Conservation (phyloP, 2,797 vertebrate species). For the Acanthiza pusilla region DNA sequence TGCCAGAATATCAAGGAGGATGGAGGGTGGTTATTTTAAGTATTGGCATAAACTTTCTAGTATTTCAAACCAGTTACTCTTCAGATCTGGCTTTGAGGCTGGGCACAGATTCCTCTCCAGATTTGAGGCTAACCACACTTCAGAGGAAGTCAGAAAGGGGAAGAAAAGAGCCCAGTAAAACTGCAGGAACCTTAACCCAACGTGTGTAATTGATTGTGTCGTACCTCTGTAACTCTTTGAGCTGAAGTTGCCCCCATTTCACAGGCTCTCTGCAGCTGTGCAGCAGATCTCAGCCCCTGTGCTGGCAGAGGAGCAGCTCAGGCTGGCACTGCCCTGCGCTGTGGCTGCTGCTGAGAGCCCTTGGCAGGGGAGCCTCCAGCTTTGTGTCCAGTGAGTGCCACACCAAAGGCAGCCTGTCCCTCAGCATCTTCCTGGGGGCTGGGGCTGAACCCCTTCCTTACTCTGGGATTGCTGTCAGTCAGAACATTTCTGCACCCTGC, state of each 20-base stretch:
- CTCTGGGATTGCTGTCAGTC: neutral
- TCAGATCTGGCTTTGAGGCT: neutral
- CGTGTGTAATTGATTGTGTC: neutral
- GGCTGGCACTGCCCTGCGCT: neutral
- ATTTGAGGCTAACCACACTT: conserved; percentile 5
- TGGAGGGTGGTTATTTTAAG: neutral
- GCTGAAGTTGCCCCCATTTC: rapidly evolving
- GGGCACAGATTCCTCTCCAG: neutral
- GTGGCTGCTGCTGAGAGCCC: no score
- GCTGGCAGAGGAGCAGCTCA: neutral
- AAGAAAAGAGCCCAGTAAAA: neutral
- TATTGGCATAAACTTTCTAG: neutral
- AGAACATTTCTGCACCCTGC: rapidly evolving
- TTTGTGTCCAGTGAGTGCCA: rapidly evolving
- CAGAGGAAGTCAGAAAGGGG: neutral
- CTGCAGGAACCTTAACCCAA: neutral
- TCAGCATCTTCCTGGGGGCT: neutral
- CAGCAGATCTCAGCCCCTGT: neutral
- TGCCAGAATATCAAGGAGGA: neutral
- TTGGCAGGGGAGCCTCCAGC: neutral
- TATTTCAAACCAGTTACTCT: neutral
- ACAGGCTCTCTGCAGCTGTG: rapidly evolving
- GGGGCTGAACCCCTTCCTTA: neutral
- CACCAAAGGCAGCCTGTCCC: neutral
- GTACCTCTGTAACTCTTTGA: rapidly evolving